Conservation (phyloP, 2,797 vertebrate genomes). For the Falco novaeseelandiae region DNA sequence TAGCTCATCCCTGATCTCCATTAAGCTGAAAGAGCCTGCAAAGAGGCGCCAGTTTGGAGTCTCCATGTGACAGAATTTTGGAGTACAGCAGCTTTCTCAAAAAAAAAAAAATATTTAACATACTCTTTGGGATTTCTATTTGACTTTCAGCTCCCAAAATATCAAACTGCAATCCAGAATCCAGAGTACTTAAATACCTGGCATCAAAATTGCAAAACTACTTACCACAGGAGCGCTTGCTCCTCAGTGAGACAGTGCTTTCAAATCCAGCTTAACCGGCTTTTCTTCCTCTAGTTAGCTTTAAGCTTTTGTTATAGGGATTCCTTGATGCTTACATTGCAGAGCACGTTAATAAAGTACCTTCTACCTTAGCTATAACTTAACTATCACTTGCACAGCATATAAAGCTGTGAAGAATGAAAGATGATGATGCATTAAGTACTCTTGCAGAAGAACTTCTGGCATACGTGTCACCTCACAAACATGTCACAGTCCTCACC, state of each 20-base stretch:
- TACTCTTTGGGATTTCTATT: neutral
- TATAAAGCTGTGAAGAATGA: slow-evolving; percentile 3
- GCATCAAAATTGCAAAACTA: neutral
- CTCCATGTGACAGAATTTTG: neutral
- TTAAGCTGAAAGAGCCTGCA: neutral
- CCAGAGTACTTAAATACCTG: neutral
- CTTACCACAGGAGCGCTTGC: neutral
- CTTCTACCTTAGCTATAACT: neutral
- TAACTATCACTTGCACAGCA: neutral
- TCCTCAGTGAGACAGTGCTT: neutral
- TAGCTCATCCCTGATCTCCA: neutral
- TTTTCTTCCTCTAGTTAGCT: slow-evolving; percentile 29
- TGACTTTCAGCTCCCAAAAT: neutral
- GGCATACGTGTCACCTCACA: neutral
- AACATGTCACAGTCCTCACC: neutral
- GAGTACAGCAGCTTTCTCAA: neutral
- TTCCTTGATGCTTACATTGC: neutral
- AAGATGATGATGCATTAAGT: neutral
- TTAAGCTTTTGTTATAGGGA: slow-evolving; percentile 42
- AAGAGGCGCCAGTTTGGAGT: neutral
- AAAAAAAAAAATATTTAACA: neutral
- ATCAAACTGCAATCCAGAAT: neutral
- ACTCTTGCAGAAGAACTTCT: neutral
- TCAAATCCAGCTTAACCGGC: slow-evolving; percentile 44
- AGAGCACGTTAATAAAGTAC: slow-evolving; percentile 9